Conservation (phyloP, 1,140 invertebrate species). For the Solen grandis region DNA sequence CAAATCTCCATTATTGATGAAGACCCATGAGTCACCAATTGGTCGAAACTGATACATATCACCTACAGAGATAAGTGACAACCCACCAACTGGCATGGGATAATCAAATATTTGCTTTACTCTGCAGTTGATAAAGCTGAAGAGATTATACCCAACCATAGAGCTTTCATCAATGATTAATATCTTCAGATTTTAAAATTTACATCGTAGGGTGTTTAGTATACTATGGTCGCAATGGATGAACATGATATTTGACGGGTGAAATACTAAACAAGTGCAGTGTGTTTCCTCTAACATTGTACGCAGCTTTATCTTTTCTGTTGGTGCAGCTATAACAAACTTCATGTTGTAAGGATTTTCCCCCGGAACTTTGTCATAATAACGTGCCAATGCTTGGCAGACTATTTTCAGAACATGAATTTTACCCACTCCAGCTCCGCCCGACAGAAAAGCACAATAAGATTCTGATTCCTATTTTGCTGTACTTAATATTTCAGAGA, state of each 20-base stretch:
- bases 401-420: conserved; percentile 41
- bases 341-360: conserved; percentile 58
- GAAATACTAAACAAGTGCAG: conserved; percentile 56
- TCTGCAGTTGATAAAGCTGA: conserved; percentile 36
- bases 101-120: conserved; percentile 40
- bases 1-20: background rate
- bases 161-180: conserved; percentile 56
- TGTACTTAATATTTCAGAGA: conserved; percentile 28
- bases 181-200: too few relatives aligned
- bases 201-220: conserved; percentile 39
- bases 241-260: conserved; percentile 32
- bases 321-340: too few relatives aligned
- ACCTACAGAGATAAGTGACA: too few relatives aligned
- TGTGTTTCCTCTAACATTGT: too few relatives aligned
- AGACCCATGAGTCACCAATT: too few relatives aligned
- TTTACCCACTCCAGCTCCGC: conserved; percentile 63
- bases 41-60: too few relatives aligned
- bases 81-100: too few relatives aligned
- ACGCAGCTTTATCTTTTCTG: too few relatives aligned
- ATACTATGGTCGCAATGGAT: conserved; percentile 19
- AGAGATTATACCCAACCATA: conserved; percentile 54
- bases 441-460: conserved; percentile 49
- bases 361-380: conserved; percentile 46
- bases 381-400: conserved; percentile 51
- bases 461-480: too few relatives aligned